Conservation (phyloP, 1,140 invertebrate genomes). For the Aplysia californica region DNA sequence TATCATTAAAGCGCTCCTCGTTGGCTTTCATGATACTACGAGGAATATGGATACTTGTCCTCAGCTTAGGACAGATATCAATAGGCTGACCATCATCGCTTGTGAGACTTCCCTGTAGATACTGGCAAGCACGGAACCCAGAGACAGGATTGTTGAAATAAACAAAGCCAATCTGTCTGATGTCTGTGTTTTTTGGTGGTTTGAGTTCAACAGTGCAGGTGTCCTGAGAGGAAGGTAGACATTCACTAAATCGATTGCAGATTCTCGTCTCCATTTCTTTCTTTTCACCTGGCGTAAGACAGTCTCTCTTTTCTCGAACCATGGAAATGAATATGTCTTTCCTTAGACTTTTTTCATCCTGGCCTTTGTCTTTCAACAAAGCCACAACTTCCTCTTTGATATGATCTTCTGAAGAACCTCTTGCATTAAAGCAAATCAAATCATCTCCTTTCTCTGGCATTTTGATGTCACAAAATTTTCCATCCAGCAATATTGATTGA, state of each 20-base stretch:
- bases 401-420: background rate
- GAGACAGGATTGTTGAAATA: constrained; percentile 42
- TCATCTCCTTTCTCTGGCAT: background rate
- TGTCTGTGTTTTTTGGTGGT: background rate
- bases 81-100: constrained; percentile 26
- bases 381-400: background rate
- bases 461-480: background rate
- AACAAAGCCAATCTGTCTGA: background rate
- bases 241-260: background rate
- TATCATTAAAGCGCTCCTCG: constrained; percentile 28
- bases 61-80: constrained; percentile 32
- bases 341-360: background rate
- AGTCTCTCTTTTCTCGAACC: background rate
- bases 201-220: background rate
- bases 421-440: constrained; percentile 5
- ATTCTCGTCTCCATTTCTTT: background rate
- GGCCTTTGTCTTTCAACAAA: too few relatives aligned
- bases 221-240: background rate
- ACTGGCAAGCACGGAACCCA: constrained; percentile 34
- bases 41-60: constrained; percentile 34
- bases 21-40: constrained; percentile 31
- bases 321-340: background rate
- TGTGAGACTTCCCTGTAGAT: constrained; percentile 9
- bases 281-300: background rate
- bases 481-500: background rate